Conservation (phyloP, 1,140 invertebrate genomes). For the Coboldia fuscipes region DNA sequence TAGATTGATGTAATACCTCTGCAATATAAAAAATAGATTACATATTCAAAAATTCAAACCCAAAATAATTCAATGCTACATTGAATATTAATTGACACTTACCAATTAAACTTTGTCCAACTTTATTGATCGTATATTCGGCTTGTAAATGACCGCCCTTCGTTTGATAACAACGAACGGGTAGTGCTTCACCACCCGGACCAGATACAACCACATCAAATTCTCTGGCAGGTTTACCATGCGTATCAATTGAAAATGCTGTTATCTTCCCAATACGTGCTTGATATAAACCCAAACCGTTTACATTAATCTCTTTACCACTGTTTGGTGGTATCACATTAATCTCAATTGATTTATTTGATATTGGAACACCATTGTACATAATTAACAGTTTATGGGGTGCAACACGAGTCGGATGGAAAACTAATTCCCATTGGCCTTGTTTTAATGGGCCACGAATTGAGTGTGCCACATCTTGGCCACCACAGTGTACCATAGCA, state of each 20-base stretch:
- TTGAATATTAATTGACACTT: no score
- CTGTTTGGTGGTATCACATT: constrained; percentile 32
- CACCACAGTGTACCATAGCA: constrained; percentile 54
- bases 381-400: constrained; percentile 61
- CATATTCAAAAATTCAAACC: neutral
- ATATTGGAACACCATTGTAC: constrained; percentile 50
- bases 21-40: constrained; percentile 9
- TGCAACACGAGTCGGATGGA: constrained; percentile 57
- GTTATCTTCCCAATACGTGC: constrained; percentile 55
- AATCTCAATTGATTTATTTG: constrained; percentile 27
- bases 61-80: no score
- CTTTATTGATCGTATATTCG: constrained; percentile 70
- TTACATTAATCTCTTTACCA: constrained; percentile 36
- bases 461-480: constrained; percentile 56
- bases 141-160: constrained; percentile 82
- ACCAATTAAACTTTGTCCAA: constrained; percentile 43
- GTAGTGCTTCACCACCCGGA: constrained; percentile 72
- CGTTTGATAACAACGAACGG: constrained; percentile 86
- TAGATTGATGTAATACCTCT: constrained; percentile 79
- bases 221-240: constrained; percentile 62
- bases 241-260: constrained; percentile 73
- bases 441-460: constrained; percentile 41
- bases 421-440: constrained; percentile 59
- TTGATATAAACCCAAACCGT: constrained; percentile 60
- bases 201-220: constrained; percentile 82